Percentiles rank a stretch among this genome's conserved stretches.
These are phyloP conservation scores for Microcebus lehilahytsara DNA, from an alignment of 2,113 vertebrate genomes.

Conservation along the genomic window DNA sequence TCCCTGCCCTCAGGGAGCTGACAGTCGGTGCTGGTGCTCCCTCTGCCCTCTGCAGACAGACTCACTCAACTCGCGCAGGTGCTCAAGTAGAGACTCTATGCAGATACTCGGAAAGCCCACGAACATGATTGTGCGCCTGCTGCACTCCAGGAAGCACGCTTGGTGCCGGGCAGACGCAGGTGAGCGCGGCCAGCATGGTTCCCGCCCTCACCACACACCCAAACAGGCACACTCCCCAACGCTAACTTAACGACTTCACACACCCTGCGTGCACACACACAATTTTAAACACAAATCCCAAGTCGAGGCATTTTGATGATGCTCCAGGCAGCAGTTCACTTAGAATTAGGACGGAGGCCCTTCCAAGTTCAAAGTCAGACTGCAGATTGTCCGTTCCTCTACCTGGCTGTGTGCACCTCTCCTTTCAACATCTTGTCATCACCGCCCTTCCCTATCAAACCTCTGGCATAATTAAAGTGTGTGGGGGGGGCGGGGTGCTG, in stretches of 20 bases:
- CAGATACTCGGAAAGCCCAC: too few species aligned
- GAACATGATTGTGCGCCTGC: background rate
- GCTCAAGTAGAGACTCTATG: background rate
- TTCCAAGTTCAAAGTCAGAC: conserved; percentile 31
- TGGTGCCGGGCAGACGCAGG: background rate
- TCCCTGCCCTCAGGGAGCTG: background rate
- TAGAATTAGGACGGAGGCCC: background rate
- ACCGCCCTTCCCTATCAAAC: background rate
- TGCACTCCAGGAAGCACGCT: background rate
- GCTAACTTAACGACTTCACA: background rate
- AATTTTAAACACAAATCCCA: background rate
- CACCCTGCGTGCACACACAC: fast-evolving
- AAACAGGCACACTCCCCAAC: background rate
- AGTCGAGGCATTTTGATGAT: background rate
- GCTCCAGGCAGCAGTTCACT: background rate
- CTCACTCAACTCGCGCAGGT: fast-evolving
- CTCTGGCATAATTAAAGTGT: conserved; percentile 30
- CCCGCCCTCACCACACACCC: fast-evolving
- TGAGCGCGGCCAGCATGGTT: fast-evolving
- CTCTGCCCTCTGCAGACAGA: background rate
- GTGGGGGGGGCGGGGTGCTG: background rate
- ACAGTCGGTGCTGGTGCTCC: too few species aligned
- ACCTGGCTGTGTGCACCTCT: background rate
- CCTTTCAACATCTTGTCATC: background rate
- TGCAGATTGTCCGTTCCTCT: background rate